phyloP scores from a whole-genome alignment of 1,140 invertebrate genomes.

The Eriosoma lanigerum region DNA sequence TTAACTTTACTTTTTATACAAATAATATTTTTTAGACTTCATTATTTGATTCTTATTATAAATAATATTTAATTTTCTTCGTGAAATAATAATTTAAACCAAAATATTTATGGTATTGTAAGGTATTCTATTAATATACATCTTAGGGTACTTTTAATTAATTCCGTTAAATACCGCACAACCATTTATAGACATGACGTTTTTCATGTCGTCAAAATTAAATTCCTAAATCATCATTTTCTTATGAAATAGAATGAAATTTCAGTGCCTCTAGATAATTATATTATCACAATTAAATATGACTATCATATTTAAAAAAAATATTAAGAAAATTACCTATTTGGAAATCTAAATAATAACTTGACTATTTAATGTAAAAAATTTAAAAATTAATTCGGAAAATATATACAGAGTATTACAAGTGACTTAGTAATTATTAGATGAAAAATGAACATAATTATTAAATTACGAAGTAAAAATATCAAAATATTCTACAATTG shows the following conservation, averaged over 20 bases:
- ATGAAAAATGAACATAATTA: too few relatives aligned
- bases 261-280: background rate
- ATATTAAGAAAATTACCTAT: too few relatives aligned
- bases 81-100: background rate
- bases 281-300: constrained; percentile 5
- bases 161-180: constrained; percentile 16
- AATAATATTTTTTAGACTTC: too few relatives aligned
- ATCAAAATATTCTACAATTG: too few relatives aligned
- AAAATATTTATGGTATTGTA: background rate
- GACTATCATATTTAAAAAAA: too few relatives aligned
- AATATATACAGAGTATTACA: background rate
- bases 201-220: constrained; percentile 14
- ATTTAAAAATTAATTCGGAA: too few relatives aligned
- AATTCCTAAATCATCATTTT: constrained; percentile 26
- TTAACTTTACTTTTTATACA: background rate
- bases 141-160: constrained; percentile 19
- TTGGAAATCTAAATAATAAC: too few relatives aligned
- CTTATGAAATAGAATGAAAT: background rate
- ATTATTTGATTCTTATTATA: too few relatives aligned
- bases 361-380: too few relatives aligned
- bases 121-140: background rate
- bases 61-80: too few relatives aligned
- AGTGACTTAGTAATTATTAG: background rate
- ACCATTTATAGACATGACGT: background rate
- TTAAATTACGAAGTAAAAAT: too few relatives aligned